phyloP scores from a whole-genome alignment of 1,140 invertebrate genomes.

The Drosophila rufa region DNA sequence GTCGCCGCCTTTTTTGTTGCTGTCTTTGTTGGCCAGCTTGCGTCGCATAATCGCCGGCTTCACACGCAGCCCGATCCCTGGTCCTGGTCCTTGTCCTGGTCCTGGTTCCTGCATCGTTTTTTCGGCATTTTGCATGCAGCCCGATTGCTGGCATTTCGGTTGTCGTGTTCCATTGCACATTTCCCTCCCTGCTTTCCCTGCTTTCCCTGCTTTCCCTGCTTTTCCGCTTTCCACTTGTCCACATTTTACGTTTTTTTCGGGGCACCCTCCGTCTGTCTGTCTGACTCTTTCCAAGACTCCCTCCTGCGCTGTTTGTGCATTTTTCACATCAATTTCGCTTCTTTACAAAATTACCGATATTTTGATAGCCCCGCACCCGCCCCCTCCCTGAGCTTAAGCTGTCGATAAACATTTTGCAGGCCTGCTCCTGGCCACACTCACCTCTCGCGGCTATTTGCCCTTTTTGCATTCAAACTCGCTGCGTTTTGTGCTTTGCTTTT shows the following conservation, averaged over 20 bases:
- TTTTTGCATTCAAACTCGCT: slow-evolving; percentile 34
- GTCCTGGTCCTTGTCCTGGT: neutral
- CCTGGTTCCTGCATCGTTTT: slow-evolving; percentile 32
- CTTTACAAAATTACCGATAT: slow-evolving; percentile 76
- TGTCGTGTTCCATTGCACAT: slow-evolving; percentile 39
- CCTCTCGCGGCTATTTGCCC: neutral
- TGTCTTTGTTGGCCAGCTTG: slow-evolving; percentile 64
- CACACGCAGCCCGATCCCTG: slow-evolving; percentile 57
- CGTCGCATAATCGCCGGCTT: slow-evolving; percentile 78
- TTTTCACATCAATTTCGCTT: slow-evolving; percentile 73
- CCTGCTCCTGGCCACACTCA: neutral
- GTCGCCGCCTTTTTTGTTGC: slow-evolving; percentile 64
- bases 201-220: slow-evolving; percentile 13
- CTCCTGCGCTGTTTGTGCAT: slow-evolving; percentile 27
- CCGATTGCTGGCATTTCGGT: neutral
- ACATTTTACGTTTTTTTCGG: slow-evolving; percentile 24
- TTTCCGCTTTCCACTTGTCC: slow-evolving; percentile 13
- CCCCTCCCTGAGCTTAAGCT: slow-evolving; percentile 38
- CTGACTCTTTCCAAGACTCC: slow-evolving; percentile 63
- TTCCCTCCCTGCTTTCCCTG: neutral
- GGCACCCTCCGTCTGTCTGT: slow-evolving; percentile 44
- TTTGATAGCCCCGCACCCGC: slow-evolving; percentile 28
- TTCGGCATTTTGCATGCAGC: slow-evolving; percentile 56
- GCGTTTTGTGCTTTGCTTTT: slow-evolving; percentile 46
- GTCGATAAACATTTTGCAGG: slow-evolving; percentile 58